Evolutionary conservation across 2,888 invertebrate species (phyloP), one percentile per base, ranked within the genome.

Genomic region (Eupithecia abbreviata): DNA sequence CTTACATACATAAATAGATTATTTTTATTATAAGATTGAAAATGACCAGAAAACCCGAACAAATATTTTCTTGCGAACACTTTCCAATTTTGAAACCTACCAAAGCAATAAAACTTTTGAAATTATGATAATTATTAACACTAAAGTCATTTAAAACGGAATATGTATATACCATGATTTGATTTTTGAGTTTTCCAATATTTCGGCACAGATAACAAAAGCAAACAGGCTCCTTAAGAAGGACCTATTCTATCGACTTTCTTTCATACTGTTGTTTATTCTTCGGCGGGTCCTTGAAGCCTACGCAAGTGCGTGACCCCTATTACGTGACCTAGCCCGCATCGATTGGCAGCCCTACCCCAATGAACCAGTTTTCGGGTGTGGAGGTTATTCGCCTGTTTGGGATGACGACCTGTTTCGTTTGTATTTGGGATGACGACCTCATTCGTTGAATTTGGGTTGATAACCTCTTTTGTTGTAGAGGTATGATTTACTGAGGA

Each of bases 331-430:
- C 77, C 75, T 78, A 67, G 73, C 77, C 73, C 62, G 66, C 51
- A 78, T 78, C 75, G 77, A 78, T 78, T 73, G 42, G 45, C 43
- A 13, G 42, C 4, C 77, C 77, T 77, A 75, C 66, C 75, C 75
- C 75, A 73, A 62, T 72, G 75, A 75, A 77, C 75, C 75, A 66
- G 71, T 43, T 75, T 51, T 47, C 18, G 69, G 69, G 66, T 15
- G 66, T 66, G 42, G 42, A 66, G 66, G 66, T 66, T 66, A 41
- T 41, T 15, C 66, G 66, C 15, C 15, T 66, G 13, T 66, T 42
- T 66, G 41, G 66, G 42, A 15, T 66, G 41, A 66, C 55, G n/a
- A 4, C 15, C 15, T 55, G 3, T 0, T 55, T 55, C 15, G 15
- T 55, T 55, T n/a, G 55, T 2, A 55, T 55, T n/a, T 55, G 15